Base-by-base conservation (phyloP, 2,888 invertebrate genomes). In the Anticlea derivata region DNA sequence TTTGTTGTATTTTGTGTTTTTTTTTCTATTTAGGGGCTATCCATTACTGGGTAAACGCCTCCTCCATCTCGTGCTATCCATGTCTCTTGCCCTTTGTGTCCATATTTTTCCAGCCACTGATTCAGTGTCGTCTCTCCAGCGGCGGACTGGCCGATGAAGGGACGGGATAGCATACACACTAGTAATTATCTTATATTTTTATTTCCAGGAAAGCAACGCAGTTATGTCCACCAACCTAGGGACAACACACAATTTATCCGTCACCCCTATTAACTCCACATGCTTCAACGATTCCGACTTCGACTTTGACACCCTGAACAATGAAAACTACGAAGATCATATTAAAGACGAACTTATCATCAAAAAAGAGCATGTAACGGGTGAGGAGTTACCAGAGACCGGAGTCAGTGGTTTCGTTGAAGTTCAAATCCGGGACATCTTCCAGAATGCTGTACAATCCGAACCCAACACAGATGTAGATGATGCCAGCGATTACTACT, bases 331-430 rank as follows among this genome's bases (percentile, higher is more conserved):
- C 7, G 23, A 38, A 10, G 38, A 45, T 0, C 8, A 38, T 2
- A 22, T 48, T 13, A 48, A 48, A 40, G 34, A 40, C 22, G 48
- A 48, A 1, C 20, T 20, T 4, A 7, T 40, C 8, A 29, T 48
- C n/a, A 48, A 48, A 23, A 34, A 12, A 6, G 48, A 48, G 22
- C n/a, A 30, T 3, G 12, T 17, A 2, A 13, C 30, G 1, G 35
- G 7, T 0, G 39, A 40, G 8, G 47, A 48, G 10, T 17, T 23
- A 10, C 24, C 11, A 7, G 48, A 48, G n/a, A 13, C 10, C 0
- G 44, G 8, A 10, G 29, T 22, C 0, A 34, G 12, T 17, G 23
- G 20, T 4, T 38, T 40, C 7, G 40, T 29, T 4, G 48, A 48
- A 17, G 48, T 40, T 7, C 26, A 47, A 22, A 47, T 48, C 1